Conservation (phyloP, 2,888 invertebrate species). For the Reticulitermes lucifugus region DNA sequence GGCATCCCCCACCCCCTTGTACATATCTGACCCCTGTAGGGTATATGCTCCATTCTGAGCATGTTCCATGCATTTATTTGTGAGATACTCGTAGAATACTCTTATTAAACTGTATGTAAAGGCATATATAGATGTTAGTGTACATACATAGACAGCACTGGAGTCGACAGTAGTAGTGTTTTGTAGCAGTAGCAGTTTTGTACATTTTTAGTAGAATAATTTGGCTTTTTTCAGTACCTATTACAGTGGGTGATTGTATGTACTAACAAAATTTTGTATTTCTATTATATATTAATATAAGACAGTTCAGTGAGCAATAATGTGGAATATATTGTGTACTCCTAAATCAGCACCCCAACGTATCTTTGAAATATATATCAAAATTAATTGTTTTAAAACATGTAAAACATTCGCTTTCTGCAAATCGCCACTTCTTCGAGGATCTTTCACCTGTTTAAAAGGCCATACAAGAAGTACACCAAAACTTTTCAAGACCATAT, state of each 20-base stretch:
- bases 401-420: not conserved
- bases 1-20: not conserved
- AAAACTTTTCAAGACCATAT: not conserved
- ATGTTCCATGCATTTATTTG: slow-evolving; percentile 25
- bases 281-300: not conserved
- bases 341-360: no score
- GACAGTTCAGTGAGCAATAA: not conserved
- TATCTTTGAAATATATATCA: no score
- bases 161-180: not conserved
- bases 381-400: not conserved
- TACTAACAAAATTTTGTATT: not conserved
- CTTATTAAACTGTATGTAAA: not conserved
- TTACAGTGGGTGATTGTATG: not conserved
- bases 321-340: not conserved
- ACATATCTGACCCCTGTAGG: slow-evolving; percentile 18
- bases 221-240: not conserved
- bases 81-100: not conserved
- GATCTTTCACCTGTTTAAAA: not conserved
- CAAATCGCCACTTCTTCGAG: not conserved
- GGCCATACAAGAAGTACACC: not conserved
- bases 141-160: not conserved
- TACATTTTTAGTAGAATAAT: not conserved
- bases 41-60: slow-evolving; percentile 33
- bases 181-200: slow-evolving; percentile 1
- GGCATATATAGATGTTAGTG: not conserved